Base-by-base conservation (phyloP, 2,797 vertebrate genomes). In the Sebastes minor region DNA sequence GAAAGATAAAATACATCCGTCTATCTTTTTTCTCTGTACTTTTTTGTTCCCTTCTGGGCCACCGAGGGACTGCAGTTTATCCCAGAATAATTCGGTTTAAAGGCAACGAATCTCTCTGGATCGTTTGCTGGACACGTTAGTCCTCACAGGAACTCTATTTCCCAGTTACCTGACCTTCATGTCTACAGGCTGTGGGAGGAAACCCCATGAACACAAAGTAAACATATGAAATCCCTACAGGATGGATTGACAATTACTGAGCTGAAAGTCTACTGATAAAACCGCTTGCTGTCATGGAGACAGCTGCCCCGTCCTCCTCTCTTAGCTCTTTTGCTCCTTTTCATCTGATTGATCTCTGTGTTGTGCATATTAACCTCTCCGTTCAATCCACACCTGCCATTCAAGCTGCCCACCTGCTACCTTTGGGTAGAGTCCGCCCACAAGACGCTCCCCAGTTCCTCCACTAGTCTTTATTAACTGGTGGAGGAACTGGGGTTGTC, bases 241-340 rank as follows among this genome's bases (percentile, higher is more conserved):
- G 12, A 56, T 56, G 22, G 10, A 66, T 4, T 64, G 60, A 67
- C 20, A 20, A 69, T 38, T 60, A 53, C 28, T 23, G 49, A 81
- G 35, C 55, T 66, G 35, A 83, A 86, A 65, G 52, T 28, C 61
- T 77, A n/a, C 46, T 71, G n/a, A 64, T 57, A 53, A 76, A 81
- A 67, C 28, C 55, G 12, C 66, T 20, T 22, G 70, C 72, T 84
- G 74, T 79, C 78, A 83, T 78, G 81, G 77, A 78, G 74, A 83
- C 86, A 33, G 84, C 78, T 77, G 75, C 73, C 80, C 57, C 16
- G 1, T 53, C 20, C 25, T 83, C 61, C 35, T 76, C 59, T 71
- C 52, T 53, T 46, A n/a, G 8, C 68, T 68, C 56, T 46, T 28
- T 69, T 66, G 27, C 73, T 67, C 49, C 27, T 52, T 28, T 53